Percentiles rank a stretch among this genome's conserved stretches.
phyloP scores from a whole-genome alignment of 2,888 invertebrate genomes.

The Atrina japonica region DNA sequence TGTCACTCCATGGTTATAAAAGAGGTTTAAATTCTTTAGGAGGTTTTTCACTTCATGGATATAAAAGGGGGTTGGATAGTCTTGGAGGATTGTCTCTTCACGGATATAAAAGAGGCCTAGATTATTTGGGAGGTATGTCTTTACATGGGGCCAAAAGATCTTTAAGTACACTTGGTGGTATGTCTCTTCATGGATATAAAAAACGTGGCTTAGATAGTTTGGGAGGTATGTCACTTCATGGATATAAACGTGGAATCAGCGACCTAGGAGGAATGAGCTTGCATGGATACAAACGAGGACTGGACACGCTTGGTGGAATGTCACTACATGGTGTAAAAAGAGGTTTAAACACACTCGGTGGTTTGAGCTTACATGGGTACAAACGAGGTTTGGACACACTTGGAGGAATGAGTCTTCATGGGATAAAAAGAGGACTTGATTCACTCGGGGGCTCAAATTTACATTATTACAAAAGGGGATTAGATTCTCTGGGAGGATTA shows the following conservation, averaged over 20 bases:
- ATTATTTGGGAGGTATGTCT: conserved; percentile 14
- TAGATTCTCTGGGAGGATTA: conserved; percentile 21
- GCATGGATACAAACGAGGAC: conserved; percentile 22
- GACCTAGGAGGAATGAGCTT: conserved; percentile 9
- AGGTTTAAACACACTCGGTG: conserved; percentile 10
- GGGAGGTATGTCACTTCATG: conserved; percentile 14
- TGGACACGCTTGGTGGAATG: conserved; percentile 15
- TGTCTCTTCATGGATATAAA: conserved; percentile 3
- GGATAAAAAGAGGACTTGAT: conserved; percentile 13
- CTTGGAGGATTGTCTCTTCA: conserved; percentile 16
- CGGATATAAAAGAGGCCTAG: conserved; percentile 8
- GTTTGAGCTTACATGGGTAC: conserved; percentile 7
- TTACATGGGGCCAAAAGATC: conserved; percentile 6
- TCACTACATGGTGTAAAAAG: conserved; percentile 8
- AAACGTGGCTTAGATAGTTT: conserved; percentile 14
- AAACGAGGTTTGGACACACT: conserved; percentile 14
- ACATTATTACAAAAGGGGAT: conserved; percentile 13
- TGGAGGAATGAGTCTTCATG: conserved; percentile 16
- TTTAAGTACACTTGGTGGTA: conserved; percentile 12
- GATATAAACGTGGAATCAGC: conserved; percentile 21
- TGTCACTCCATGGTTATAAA: conserved; percentile 7
- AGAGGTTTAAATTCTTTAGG: conserved; percentile 8
- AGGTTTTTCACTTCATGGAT: conserved; percentile 16
- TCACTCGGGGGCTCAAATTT: conserved; percentile 7
- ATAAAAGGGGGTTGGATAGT: conserved; percentile 11